Conservation (phyloP, 2,888 invertebrate genomes). For the Drosophila fulvimacula region DNA sequence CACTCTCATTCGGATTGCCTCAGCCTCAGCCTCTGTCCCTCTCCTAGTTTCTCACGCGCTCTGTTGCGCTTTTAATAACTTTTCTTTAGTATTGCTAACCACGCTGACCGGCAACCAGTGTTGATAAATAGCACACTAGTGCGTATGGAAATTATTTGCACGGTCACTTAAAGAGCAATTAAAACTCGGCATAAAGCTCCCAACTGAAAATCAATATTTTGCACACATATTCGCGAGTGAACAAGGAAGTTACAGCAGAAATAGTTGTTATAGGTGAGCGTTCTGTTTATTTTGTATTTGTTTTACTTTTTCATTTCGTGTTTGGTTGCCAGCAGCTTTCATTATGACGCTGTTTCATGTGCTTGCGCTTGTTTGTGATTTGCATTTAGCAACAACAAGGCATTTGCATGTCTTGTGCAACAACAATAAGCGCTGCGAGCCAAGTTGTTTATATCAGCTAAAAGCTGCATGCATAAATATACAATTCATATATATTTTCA, state of each 20-base stretch:
- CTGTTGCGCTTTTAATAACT: slow-evolving; percentile 28
- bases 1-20: neutral
- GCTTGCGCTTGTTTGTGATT: slow-evolving; percentile 47
- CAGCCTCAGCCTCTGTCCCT: neutral
- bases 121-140: slow-evolving; percentile 39
- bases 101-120: slow-evolving; percentile 32
- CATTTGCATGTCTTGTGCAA: slow-evolving; percentile 50
- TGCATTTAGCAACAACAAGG: slow-evolving; percentile 39
- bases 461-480: slow-evolving; percentile 13
- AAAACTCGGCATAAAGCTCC: slow-evolving; percentile 23
- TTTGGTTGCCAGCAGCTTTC: slow-evolving; percentile 20
- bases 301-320: slow-evolving; percentile 23
- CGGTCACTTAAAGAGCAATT: slow-evolving; percentile 50
- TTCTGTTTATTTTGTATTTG: slow-evolving; percentile 4
- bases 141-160: slow-evolving; percentile 27
- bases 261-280: slow-evolving; percentile 8
- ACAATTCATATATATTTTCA: no score
- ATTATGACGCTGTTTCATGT: slow-evolving; percentile 44
- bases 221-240: slow-evolving; percentile 5
- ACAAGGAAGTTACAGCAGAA: slow-evolving; percentile 24
- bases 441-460: slow-evolving; percentile 31
- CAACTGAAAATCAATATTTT: slow-evolving; percentile 43
- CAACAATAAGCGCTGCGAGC: slow-evolving; percentile 29
- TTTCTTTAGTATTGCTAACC: slow-evolving; percentile 4
- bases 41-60: neutral